Evolutionary conservation across 2,888 invertebrate species (phyloP).

Genomic region (Trachelus tabidus): DNA sequence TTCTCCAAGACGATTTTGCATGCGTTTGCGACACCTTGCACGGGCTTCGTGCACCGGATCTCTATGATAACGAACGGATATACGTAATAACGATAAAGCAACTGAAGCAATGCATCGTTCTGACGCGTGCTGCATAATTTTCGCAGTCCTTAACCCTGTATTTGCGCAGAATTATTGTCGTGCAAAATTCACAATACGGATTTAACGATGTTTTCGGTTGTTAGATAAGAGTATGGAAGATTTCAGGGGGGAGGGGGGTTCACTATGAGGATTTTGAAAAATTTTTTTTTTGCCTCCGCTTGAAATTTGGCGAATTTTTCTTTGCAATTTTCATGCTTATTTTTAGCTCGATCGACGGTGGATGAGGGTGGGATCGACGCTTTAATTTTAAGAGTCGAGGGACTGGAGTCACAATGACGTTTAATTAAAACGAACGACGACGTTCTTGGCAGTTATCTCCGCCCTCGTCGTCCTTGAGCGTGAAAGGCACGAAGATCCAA

Average conservation of each 20-base stretch:
- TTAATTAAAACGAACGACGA: slow-evolving; percentile 33
- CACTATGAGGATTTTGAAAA: not conserved
- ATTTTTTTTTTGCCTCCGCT: no score
- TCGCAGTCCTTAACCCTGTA: not conserved
- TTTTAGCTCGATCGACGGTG: no score
- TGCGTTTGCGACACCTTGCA: not conserved
- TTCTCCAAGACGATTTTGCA: not conserved
- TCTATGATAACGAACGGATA: not conserved
- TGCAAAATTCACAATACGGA: not conserved
- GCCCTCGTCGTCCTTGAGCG: slow-evolving; percentile 6
- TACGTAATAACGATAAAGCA: not conserved
- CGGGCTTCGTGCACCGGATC: not conserved
- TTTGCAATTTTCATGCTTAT: no score
- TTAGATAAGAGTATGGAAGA: not conserved
- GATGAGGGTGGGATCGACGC: not conserved
- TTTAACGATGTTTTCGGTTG: accelerated
- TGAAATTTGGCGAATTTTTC: no score
- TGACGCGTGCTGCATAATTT: not conserved
- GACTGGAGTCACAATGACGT: slow-evolving; percentile 23
- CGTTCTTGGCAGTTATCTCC: slow-evolving; percentile 6
- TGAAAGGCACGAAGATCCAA: not conserved
- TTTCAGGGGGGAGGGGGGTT: no score
- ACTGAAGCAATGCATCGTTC: not conserved
- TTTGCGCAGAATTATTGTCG: not conserved
- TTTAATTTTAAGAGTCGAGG: not conserved